These are phyloP conservation scores for Xerus rutilus DNA, from an alignment of 2,797 vertebrate genomes.

Conservation along the genomic window DNA sequence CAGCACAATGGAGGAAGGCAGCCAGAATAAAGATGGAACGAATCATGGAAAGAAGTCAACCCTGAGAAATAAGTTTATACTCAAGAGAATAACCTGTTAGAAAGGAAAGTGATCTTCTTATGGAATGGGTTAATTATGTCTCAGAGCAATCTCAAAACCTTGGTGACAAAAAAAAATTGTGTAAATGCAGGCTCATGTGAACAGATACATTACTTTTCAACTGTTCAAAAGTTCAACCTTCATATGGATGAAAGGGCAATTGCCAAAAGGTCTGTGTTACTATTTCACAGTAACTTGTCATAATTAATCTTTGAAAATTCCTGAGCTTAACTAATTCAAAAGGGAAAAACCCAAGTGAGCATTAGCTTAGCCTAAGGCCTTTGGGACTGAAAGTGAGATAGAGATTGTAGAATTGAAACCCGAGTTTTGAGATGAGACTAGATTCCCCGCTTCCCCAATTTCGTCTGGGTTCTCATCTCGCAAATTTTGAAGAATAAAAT, in stretches of 20 bases:
- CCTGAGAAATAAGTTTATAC: neutral
- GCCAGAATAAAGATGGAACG: neutral
- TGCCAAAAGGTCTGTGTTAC: neutral
- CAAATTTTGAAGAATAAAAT: too few relatives aligned
- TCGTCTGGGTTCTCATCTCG: too few relatives aligned
- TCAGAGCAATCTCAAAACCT: conserved; percentile 19
- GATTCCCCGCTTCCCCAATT: too few relatives aligned
- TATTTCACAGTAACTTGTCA: conserved; percentile 43
- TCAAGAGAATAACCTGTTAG: neutral
- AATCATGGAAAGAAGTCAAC: conserved; percentile 53
- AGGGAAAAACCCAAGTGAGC: neutral
- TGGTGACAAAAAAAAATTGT: conserved; percentile 24
- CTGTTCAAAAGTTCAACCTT: neutral
- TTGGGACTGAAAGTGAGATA: neutral
- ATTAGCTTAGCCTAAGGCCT: neutral
- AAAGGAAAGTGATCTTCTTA: conserved; percentile 25
- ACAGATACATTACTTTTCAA: neutral
- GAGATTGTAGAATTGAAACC: neutral
- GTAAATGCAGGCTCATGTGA: neutral
- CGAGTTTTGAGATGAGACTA: too few relatives aligned
- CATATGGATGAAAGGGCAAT: conserved; percentile 13
- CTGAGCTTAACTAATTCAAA: conserved; percentile 1
- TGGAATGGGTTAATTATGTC: neutral
- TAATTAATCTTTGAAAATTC: conserved; percentile 18
- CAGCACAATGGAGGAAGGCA: conserved; percentile 11